Conservation (phyloP, 2,888 invertebrate genomes). For the Eupithecia subumbrata region DNA sequence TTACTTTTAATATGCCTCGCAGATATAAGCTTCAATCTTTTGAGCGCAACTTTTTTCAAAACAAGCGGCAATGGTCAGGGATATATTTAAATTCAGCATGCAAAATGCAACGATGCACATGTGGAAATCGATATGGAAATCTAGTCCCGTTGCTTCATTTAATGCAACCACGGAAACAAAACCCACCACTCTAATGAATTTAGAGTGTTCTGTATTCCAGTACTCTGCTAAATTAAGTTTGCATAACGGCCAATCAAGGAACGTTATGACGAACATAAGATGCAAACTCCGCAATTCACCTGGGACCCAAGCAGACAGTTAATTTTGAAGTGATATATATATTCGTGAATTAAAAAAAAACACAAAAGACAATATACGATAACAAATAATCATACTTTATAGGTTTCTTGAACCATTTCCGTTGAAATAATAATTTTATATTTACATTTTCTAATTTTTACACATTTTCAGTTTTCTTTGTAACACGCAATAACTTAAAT, state of each 20-base stretch:
- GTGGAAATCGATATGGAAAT: constrained; percentile 23
- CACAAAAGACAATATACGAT: too few relatives aligned
- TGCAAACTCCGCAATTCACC: not conserved
- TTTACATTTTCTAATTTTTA: too few relatives aligned
- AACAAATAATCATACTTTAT: too few relatives aligned
- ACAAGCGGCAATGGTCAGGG: not conserved
- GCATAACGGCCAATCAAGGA: not conserved
- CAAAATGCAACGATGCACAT: constrained; percentile 3
- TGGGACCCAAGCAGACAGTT: not conserved
- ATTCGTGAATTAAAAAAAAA: not conserved
- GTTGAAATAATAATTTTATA: too few relatives aligned
- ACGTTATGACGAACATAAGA: not conserved
- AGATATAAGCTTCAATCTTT: not conserved
- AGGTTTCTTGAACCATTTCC: not conserved
- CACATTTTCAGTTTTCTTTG: too few relatives aligned
- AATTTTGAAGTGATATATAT: not conserved
- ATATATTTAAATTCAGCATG: constrained; percentile 3
- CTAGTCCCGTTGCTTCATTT: constrained; percentile 27
- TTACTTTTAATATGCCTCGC: not conserved
- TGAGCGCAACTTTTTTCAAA: not conserved
- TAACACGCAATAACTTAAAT: not conserved
- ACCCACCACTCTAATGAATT: constrained; percentile 33
- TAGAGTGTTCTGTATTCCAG: constrained; percentile 20
- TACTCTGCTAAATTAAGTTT: constrained; percentile 7
- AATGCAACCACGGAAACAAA: constrained; percentile 28